Conservation (phyloP, 2,888 invertebrate genomes). For the Melanostoma scalare region DNA sequence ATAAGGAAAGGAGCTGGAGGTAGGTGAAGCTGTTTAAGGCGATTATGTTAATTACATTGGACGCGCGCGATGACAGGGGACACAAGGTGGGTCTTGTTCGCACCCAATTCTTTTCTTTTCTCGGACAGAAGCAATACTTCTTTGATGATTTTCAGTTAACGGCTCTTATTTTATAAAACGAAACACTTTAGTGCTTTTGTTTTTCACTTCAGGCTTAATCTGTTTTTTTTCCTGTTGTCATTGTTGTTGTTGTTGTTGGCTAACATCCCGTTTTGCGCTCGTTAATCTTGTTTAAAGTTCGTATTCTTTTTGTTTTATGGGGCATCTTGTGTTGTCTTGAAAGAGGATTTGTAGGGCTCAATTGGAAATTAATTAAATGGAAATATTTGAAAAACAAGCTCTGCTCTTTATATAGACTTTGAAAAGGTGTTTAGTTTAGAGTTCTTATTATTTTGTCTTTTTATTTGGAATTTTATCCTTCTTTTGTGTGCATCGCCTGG, state of each 20-base stretch:
- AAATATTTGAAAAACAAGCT: conserved; percentile 40
- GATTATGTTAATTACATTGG: conserved; percentile 69
- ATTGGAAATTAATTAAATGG: conserved; percentile 60
- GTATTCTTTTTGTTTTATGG: conserved; percentile 44
- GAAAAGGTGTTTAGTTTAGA: background rate
- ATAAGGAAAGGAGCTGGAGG: conserved; percentile 5
- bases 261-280: conserved; percentile 43
- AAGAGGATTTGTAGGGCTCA: conserved; percentile 44
- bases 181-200: conserved; percentile 57
- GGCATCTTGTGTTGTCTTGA: background rate
- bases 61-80: conserved; percentile 12
- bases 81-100: background rate
- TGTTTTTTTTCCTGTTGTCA: conserved; percentile 8
- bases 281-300: conserved; percentile 65
- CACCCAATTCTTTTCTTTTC: conserved; percentile 14
- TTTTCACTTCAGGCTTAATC: conserved; percentile 26
- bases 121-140: conserved; percentile 16
- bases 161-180: conserved; percentile 39
- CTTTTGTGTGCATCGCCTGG: too few relatives aligned
- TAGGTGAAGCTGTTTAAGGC: conserved; percentile 60
- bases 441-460: background rate
- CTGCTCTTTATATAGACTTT: conserved; percentile 3
- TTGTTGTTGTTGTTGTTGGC: background rate
- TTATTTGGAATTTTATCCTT: background rate
- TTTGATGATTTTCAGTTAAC: conserved; percentile 49